Evolutionary conservation across 1,140 invertebrate species (phyloP), one percentile per base, ranked within the genome.

Genomic region (Sesamia nonagrioides): DNA sequence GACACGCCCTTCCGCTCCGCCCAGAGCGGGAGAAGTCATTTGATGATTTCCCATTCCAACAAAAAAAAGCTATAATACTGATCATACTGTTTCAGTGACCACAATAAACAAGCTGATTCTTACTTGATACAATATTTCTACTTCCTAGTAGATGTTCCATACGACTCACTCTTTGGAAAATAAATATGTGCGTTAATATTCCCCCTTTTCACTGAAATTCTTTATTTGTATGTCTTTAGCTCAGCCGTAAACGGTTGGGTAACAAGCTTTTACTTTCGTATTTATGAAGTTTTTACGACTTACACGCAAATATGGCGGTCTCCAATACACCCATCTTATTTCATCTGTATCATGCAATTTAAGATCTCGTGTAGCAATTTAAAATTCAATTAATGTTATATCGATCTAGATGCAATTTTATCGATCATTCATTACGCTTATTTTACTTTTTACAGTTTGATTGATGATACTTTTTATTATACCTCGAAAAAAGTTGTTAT

Each of bases 331-430:
- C n/a, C 37, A 33, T 50, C 40, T 69, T 69, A 68, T 68, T 40
- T 68, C 63, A 68, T 68, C 18, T n/a, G 1, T 27, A 50, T 48
- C 66, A 69, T 50, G 66, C 66, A 17, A 69, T 15, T n/a, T 69
- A 42, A 37, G 6, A 42, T 33, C 18, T 15, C 3, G 18, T 48
- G 21, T 42, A 69, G 42, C 66, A 48, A 69, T 69, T 15, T 48
- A 13, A 33, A 50, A 50, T 50, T 69, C 66, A 69, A 69, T 69
- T 69, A 69, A 37, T 48, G 45, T 69, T 48, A 48, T 27, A 33
- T 27, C 66, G 42, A 42, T 66, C 61, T 66, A 42, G 5, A 66
- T 42, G 61, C 35, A 9, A 17, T 66, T 66, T 18, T 42, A 40
- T 63, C 15, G 2, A 5, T 17, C 60, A 63, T 63, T 68, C 27